Conservation (phyloP, 2,888 invertebrate species). For the Apotomis betuletana region DNA sequence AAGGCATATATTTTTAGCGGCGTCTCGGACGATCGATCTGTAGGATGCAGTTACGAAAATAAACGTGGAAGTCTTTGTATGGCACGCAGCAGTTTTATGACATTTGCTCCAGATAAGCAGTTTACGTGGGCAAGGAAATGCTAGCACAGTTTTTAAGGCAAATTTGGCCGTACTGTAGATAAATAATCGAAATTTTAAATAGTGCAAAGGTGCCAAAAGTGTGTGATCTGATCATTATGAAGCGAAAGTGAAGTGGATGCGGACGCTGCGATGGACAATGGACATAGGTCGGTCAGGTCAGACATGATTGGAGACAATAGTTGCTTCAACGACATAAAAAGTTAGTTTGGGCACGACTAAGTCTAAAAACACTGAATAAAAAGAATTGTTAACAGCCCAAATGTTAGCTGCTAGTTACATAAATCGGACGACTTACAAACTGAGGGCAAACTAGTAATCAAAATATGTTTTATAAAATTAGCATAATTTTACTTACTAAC, state of each 20-base stretch:
- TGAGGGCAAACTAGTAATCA: no score
- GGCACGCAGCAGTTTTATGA: conserved; percentile 35
- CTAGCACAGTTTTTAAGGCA: conserved; percentile 13
- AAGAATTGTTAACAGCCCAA: no score
- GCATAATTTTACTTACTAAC: no score
- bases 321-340: no score
- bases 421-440: no score
- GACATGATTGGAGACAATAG: no score
- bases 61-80: conserved; percentile 44
- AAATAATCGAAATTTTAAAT: background rate
- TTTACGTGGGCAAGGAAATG: conserved; percentile 21
- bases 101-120: conserved; percentile 36
- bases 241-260: background rate
- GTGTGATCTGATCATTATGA: background rate
- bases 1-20: conserved; percentile 57
- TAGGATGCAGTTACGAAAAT: conserved; percentile 62
- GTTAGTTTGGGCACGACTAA: no score
- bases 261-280: no score
- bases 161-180: background rate
- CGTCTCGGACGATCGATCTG: conserved; percentile 58
- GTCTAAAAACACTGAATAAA: no score
- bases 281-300: no score
- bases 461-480: no score
- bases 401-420: no score
- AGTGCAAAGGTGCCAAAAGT: background rate